Base-by-base conservation (phyloP, 2,888 invertebrate genomes). In the Meloe dianella region DNA sequence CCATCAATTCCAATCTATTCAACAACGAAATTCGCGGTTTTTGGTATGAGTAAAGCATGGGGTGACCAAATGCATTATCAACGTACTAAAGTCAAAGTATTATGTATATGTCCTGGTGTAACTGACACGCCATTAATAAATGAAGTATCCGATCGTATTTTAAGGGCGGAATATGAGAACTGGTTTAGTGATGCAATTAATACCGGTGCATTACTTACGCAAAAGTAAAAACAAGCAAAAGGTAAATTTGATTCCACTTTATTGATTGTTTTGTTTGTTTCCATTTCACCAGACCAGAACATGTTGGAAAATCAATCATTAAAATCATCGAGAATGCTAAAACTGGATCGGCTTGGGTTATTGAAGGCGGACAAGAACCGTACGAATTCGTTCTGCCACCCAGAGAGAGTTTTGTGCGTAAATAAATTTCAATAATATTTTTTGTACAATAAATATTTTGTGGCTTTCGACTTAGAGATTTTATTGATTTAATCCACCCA, bases 41-140 rank as follows among this genome's bases (percentile, higher is more conserved):
- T 83, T 9, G 81, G 80, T n/a, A 73, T 83, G 8, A 71, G 70
- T 4, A 70, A 66, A 56, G 66, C 71, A 24, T 74, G 75, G 35
- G 75, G 84, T 76, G 74, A 78, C 3, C 70, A 79, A 27, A 73
- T 75, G 60, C 77, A 80, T 57, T 78, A 77, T 62, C 78, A 82
- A 57, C 78, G 77, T 57, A 82, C 82, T 5, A 81, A 83, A 38
- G 77, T 85, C 20, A 79, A 80, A 20, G 79, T 84, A 9, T 71
- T 84, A 64, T 80, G 83, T 0, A 69, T 85, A 24, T 84, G 84
- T 63, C 84, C 85, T 0, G 84, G 84, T 5, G 70, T 81, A 20
- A 84, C 84, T 0, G 80, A 82, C 61, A 84, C 84, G 0, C 79
- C 80, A 72, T 5, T 41, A 17, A 0, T 7, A 17, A 38, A 2